Evolutionary conservation across 1,140 invertebrate genomes (phyloP).

Genomic region (Eumaeus atala): DNA sequence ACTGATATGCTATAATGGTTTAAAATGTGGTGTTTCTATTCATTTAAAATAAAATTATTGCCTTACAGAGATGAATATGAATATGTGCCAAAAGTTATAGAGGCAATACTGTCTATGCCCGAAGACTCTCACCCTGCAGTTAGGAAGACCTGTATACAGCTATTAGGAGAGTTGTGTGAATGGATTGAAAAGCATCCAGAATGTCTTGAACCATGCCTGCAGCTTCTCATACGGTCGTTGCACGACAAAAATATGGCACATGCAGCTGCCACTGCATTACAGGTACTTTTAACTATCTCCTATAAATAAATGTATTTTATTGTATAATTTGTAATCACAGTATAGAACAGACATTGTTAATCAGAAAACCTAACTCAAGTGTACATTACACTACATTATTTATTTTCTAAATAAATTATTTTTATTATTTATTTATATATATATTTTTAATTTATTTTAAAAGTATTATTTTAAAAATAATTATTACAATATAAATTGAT

Average conservation of each 20-base stretch:
- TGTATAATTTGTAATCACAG: background rate
- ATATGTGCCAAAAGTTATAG: slow-evolving; percentile 93
- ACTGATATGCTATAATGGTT: too few species aligned
- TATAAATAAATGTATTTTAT: background rate
- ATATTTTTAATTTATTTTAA: background rate
- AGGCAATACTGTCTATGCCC: slow-evolving; percentile 91
- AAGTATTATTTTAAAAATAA: background rate
- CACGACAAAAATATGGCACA: slow-evolving; percentile 82
- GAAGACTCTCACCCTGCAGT: slow-evolving; percentile 91
- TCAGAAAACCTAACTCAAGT: too few species aligned
- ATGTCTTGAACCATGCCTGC: slow-evolving; percentile 85
- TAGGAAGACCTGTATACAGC: slow-evolving; percentile 88
- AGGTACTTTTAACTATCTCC: slow-evolving; percentile 35
- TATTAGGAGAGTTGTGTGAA: slow-evolving; percentile 94
- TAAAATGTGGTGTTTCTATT: too few species aligned
- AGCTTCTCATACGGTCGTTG: slow-evolving; percentile 85
- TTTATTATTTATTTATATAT: too few species aligned
- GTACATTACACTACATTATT: too few species aligned
- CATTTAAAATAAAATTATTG: background rate
- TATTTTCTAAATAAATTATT: too few species aligned
- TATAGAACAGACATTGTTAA: background rate
- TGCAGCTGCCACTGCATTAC: slow-evolving; percentile 84
- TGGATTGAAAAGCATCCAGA: slow-evolving; percentile 94
- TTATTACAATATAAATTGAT: too few species aligned
- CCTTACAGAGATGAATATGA: slow-evolving; percentile 89